phyloP scores from a whole-genome alignment of 2,113 vertebrate species.

The Sorex fumeus region DNA sequence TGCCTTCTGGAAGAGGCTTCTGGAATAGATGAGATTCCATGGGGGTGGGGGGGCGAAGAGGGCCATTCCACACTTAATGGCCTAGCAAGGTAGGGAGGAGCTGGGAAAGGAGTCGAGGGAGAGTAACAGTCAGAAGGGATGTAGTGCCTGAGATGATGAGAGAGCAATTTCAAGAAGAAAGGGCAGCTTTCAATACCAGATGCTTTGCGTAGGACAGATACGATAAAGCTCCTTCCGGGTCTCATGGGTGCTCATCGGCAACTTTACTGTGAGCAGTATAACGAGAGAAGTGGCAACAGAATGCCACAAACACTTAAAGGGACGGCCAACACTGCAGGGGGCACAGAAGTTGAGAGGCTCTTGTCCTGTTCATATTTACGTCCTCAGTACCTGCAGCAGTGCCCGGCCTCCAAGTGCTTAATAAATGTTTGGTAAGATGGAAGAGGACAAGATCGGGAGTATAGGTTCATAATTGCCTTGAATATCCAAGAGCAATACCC shows the following conservation, averaged over 20 bases:
- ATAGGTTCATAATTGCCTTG: not conserved
- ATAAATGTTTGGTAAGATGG: not conserved
- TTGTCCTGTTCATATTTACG: not conserved
- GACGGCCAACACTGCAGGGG: not conserved
- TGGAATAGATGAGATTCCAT: not conserved
- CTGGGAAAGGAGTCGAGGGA: not conserved
- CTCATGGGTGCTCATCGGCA: not conserved
- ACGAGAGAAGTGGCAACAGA: not conserved
- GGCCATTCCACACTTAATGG: not conserved
- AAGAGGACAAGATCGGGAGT: not conserved
- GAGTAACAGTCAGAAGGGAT: not conserved
- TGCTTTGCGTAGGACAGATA: not conserved
- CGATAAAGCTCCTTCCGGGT: not conserved
- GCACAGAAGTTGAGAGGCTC: not conserved
- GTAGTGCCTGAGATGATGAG: not conserved
- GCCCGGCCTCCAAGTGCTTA: not conserved
- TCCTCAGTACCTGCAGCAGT: not conserved
- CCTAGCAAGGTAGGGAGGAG: not conserved
- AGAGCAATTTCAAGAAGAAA: not conserved
- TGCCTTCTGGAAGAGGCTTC: not conserved
- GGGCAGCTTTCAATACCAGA: not conserved
- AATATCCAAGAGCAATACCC: not conserved
- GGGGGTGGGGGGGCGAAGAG: not conserved
- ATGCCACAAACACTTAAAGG: not conserved
- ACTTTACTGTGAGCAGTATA: not conserved